These are phyloP conservation scores for Lamproptera curius DNA, from an alignment of 2,888 invertebrate genomes.

Conservation along the genomic window DNA sequence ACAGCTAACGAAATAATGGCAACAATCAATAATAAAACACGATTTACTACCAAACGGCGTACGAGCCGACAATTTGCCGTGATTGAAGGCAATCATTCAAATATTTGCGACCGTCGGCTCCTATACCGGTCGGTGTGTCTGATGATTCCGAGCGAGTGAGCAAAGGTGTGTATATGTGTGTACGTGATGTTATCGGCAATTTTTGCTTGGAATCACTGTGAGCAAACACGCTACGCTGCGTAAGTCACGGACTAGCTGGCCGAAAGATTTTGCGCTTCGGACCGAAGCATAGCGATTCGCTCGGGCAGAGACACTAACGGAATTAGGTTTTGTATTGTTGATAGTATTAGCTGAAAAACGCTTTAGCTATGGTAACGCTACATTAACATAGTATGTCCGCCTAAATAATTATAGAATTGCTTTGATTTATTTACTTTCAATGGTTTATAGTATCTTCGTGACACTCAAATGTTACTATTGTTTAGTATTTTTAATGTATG, in stretches of 20 bases:
- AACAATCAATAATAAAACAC: slow-evolving; percentile 11
- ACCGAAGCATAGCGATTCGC: neutral
- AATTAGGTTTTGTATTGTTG: no score
- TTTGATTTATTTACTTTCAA: no score
- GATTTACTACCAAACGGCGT: slow-evolving; percentile 5
- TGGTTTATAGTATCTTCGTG: no score
- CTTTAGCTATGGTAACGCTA: no score
- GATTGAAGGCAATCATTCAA: slow-evolving; percentile 50
- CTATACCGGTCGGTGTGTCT: slow-evolving; percentile 39
- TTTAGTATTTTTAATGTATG: no score
- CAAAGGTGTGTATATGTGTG: slow-evolving; percentile 47
- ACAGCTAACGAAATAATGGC: neutral
- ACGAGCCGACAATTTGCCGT: slow-evolving; percentile 5
- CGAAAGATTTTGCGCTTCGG: neutral
- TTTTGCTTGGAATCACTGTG: slow-evolving; percentile 31
- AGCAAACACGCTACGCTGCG: slow-evolving; percentile 27
- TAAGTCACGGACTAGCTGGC: slow-evolving; percentile 3
- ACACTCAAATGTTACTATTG: no score
- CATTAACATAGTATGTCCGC: no score
- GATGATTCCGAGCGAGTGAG: slow-evolving; percentile 33
- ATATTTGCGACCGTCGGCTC: slow-evolving; percentile 48
- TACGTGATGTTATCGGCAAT: slow-evolving; percentile 24
- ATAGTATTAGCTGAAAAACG: no score
- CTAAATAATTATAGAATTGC: no score
- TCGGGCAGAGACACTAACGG: no score